Percentiles rank a stretch among this genome's conserved stretches.
Conservation (phyloP, 2,113 vertebrate genomes). For the Coreoperca whiteheadi region DNA sequence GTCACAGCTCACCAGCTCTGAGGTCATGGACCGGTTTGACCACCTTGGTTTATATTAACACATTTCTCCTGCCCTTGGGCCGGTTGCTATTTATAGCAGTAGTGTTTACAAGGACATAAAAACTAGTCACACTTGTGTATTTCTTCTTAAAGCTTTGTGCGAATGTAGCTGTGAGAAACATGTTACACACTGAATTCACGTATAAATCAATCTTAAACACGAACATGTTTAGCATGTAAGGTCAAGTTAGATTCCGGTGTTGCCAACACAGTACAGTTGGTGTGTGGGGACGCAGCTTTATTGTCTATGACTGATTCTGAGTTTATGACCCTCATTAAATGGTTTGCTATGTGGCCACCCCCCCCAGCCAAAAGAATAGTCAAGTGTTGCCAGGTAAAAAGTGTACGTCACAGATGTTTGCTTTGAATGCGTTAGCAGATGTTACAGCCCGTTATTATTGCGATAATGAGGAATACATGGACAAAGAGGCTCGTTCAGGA, state of each 20-base stretch:
- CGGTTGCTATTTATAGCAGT: conserved; percentile 72
- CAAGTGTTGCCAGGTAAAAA: conserved; percentile 53
- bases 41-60: conserved; percentile 70
- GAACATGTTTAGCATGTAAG: not conserved
- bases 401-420: conserved; percentile 55
- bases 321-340: conserved; percentile 63
- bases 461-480: conserved; percentile 47
- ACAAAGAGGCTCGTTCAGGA: conserved; percentile 30
- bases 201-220: conserved; percentile 1
- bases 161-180: conserved; percentile 12
- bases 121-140: conserved; percentile 22
- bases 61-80: conserved; percentile 66
- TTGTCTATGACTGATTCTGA: conserved; percentile 64
- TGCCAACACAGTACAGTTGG: conserved; percentile 1
- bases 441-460: conserved; percentile 56
- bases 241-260: conserved; percentile 36
- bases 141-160: conserved; percentile 25
- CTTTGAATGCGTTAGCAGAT: conserved; percentile 62
- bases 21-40: conserved; percentile 76
- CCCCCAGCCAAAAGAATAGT: conserved; percentile 44
- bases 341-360: conserved; percentile 60
- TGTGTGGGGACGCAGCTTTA: conserved; percentile 45
- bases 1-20: conserved; percentile 56
- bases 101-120: conserved; percentile 71
- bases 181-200: not conserved